Evolutionary conservation across 2,113 vertebrate genomes (phyloP).

Genomic region (Ciconia stormi): DNA sequence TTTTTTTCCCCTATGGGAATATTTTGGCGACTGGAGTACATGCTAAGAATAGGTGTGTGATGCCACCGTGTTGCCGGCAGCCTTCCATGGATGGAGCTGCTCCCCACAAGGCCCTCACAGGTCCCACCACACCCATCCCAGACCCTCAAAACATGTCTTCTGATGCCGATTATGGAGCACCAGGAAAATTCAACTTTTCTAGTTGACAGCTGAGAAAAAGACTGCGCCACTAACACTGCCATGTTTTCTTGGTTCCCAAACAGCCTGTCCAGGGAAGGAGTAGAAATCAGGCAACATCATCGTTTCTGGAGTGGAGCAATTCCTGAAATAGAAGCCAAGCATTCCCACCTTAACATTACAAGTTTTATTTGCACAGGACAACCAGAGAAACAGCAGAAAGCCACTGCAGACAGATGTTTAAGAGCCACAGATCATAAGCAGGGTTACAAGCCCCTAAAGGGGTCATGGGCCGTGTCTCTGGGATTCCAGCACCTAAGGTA

Average conservation of each 20-base stretch:
- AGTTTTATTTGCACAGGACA: background rate
- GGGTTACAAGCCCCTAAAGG: background rate
- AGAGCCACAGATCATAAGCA: background rate
- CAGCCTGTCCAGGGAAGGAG: background rate
- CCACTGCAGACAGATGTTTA: background rate
- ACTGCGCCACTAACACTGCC: background rate
- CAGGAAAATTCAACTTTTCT: background rate
- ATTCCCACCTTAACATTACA: background rate
- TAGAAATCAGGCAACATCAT: background rate
- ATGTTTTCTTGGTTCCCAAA: background rate
- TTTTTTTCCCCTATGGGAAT: background rate
- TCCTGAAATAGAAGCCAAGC: fast-evolving
- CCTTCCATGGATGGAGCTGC: background rate
- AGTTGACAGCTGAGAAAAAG: background rate
- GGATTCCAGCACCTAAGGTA: background rate
- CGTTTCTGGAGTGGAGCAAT: background rate
- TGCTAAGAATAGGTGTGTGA: background rate
- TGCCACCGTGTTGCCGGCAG: background rate
- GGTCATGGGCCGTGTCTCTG: background rate
- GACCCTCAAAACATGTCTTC: background rate
- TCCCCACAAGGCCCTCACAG: background rate
- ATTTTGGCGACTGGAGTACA: background rate
- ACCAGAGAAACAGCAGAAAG: background rate
- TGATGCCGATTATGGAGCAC: fast-evolving
- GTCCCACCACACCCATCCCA: background rate